phyloP scores from a whole-genome alignment of 92 coral and sea anemone genomes.

The Montipora capitata region DNA sequence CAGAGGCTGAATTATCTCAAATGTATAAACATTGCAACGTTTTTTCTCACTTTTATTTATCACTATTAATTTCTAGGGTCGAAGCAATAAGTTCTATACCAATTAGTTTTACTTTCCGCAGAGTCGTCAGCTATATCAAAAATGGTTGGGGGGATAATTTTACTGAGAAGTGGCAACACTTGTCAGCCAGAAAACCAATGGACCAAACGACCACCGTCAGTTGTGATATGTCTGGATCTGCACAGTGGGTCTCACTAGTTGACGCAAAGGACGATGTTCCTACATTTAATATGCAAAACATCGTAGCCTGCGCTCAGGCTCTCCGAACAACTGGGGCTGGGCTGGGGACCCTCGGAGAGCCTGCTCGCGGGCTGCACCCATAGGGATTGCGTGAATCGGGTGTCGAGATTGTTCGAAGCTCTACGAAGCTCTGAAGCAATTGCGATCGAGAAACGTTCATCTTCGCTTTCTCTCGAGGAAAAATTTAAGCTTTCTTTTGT shows the following conservation, averaged over 20 bases:
- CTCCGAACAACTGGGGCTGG: no score
- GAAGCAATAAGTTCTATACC: background rate
- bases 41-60: constrained; percentile 2
- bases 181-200: constrained; percentile 48
- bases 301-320: background rate
- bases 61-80: background rate
- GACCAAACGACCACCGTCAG: constrained; percentile 27
- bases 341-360: no score
- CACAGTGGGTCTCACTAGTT: constrained; percentile 65
- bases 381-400: no score
- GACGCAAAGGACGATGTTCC: constrained; percentile 65
- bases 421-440: background rate
- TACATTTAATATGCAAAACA: constrained; percentile 72
- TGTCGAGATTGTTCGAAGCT: no score
- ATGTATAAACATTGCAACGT: constrained; percentile 38
- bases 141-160: constrained; percentile 76
- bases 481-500: constrained; percentile 51
- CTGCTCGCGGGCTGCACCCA: no score
- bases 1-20: constrained; percentile 64
- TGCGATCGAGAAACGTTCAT: constrained; percentile 40
- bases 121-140: constrained; percentile 56
- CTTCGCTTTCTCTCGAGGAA: constrained; percentile 32
- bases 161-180: constrained; percentile 46
- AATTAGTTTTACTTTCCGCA: background rate
- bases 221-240: constrained; percentile 64